Conservation (phyloP, 1,140 invertebrate species). For the Leptinotarsa defecta region DNA sequence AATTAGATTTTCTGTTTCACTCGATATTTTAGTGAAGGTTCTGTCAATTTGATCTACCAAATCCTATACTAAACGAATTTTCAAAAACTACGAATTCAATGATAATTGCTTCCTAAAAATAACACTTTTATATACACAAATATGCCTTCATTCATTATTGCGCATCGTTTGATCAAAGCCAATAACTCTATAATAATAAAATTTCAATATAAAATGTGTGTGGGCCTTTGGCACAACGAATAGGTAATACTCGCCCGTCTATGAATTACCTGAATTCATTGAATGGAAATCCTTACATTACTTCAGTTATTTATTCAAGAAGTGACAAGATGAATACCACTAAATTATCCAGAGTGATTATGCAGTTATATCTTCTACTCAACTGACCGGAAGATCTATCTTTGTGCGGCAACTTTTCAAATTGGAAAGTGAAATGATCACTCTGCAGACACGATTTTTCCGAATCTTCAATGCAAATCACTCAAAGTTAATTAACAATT, state of each 20-base stretch:
- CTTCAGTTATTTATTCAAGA: slow-evolving; percentile 3
- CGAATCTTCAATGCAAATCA: slow-evolving; percentile 26
- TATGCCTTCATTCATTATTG: too few relatives aligned
- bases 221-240: background rate
- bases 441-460: slow-evolving; percentile 8
- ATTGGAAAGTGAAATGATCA: slow-evolving; percentile 27
- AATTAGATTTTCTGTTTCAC: too few relatives aligned
- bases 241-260: background rate
- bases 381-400: background rate
- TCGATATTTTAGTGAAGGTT: too few relatives aligned
- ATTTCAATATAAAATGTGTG: background rate
- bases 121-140: too few relatives aligned
- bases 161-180: too few relatives aligned
- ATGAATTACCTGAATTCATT: background rate
- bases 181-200: too few relatives aligned
- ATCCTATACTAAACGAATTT: too few relatives aligned
- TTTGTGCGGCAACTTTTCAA: slow-evolving; percentile 5
- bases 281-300: background rate
- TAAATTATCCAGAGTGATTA: slow-evolving; percentile 15
- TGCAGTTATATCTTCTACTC: slow-evolving; percentile 5
- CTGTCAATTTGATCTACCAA: too few relatives aligned
- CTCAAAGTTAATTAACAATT: slow-evolving; percentile 25
- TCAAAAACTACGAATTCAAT: too few relatives aligned
- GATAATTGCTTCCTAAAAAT: too few relatives aligned
- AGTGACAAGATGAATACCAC: slow-evolving; percentile 13